Conservation (phyloP, 2,113 vertebrate genomes). For the Cyprinodon variegatus region DNA sequence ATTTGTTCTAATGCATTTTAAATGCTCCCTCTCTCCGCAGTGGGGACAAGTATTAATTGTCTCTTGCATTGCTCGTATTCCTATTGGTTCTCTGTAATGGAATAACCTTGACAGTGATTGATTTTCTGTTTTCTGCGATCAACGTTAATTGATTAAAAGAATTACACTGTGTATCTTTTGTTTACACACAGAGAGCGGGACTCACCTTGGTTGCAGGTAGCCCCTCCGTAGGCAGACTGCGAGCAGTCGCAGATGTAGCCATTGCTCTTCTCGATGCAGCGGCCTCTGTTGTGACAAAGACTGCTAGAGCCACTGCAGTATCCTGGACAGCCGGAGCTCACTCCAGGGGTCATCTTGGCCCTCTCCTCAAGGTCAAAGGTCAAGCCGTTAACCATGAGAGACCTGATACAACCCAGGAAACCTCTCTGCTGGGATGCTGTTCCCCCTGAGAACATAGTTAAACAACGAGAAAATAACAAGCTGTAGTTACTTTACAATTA, state of each 20-base stretch:
- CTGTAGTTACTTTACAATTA: neutral
- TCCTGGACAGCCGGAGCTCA: constrained; percentile 91
- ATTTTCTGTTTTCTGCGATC: constrained; percentile 55
- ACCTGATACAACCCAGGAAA: constrained; percentile 93
- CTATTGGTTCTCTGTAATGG: constrained; percentile 42
- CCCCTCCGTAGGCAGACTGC: constrained; percentile 89
- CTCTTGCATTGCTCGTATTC: constrained; percentile 41
- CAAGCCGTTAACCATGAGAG: constrained; percentile 87
- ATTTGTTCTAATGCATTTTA: constrained; percentile 68
- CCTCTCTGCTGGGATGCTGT: constrained; percentile 89
- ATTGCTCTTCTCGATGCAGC: constrained; percentile 91
- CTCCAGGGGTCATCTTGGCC: constrained; percentile 88
- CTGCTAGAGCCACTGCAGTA: constrained; percentile 94
- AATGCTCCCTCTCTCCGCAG: constrained; percentile 48
- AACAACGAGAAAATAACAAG: neutral
- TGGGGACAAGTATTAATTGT: constrained; percentile 67
- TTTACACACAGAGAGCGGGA: neutral
- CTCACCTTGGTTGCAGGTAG: constrained; percentile 91
- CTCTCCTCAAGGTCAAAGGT: constrained; percentile 91
- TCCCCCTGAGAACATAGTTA: constrained; percentile 80
- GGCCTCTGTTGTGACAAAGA: constrained; percentile 90
- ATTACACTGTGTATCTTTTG: constrained; percentile 5
- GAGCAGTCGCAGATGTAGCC: constrained; percentile 94
- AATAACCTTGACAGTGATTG: constrained; percentile 56
- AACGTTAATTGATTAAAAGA: constrained; percentile 34